Base-by-base conservation (phyloP, 1,140 invertebrate species). In the Araneus ventricosus region DNA sequence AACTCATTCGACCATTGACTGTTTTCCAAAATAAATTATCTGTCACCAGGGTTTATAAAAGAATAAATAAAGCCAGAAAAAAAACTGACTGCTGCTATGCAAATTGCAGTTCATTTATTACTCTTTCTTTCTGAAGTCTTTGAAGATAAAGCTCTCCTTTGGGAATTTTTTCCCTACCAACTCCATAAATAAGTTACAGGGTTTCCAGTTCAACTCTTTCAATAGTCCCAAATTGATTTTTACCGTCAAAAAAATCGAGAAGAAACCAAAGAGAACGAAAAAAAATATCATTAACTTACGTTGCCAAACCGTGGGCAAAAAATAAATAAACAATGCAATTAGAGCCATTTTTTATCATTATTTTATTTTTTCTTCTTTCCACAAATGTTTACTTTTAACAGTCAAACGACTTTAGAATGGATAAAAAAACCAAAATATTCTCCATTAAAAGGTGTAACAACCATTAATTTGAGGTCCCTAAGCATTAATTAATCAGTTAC, bases 401-500 rank as follows among this genome's bases (percentile, higher is more conserved):
- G 52, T 17, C 84, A 59, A 86, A 45, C 59, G 22, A 27, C 52
- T 57, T 34, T 30, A 45, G 30, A 86, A 61, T 17, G 39, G 20
- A 86, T 8, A 6, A 84, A 45, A 45, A 82, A 27, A 34, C 14
- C 30, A 8, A 59, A 10, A 4, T 75, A 57, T 61, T 61, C 8
- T 24, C n/a, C 10, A 86, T 86, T 61, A 86, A 86, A 86, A 61
- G 2, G 45, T 57, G 45, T 30, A 75, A 75, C 70, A 22, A 27
- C 52, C 84, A 86, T 86, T 86, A 86, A 86, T 61, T 57, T 86
- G n/a, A 37, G 14, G 20, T 88, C 59, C 86, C 34, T 30, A 41
- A 88, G 34, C 86, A 88, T 88, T 88, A 88, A 88, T 88, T 88
- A 88, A 37, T 27, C 24, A 34, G 37, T 88, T 88, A 67, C 61